A percentile compares a stretch with the other conserved stretches of the same genome.
Evolutionary conservation across 1,140 invertebrate species (phyloP).

Genomic region (Andricus grossulariae): DNA sequence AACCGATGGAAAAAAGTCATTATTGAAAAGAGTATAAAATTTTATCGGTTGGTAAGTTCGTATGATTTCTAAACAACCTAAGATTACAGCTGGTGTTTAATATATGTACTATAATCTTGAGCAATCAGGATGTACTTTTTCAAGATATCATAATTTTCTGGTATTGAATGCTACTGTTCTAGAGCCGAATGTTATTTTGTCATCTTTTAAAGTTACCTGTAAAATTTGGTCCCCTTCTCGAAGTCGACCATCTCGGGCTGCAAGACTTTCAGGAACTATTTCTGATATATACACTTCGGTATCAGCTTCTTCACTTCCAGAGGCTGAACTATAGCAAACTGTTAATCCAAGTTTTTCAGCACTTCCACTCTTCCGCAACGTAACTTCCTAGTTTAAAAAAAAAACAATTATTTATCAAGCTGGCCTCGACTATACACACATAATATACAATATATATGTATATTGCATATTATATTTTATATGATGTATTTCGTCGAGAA

Average conservation of each 20-base stretch:
- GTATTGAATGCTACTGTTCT: not conserved
- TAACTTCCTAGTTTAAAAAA: constrained; percentile 79
- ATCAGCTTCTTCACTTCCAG: constrained; percentile 71
- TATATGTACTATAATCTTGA: too few relatives aligned
- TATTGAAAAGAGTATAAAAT: too few relatives aligned
- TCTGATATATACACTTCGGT: constrained; percentile 84
- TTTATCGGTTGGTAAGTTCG: too few relatives aligned
- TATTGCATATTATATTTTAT: too few relatives aligned
- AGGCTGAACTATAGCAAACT: constrained; percentile 81
- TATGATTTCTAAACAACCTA: too few relatives aligned
- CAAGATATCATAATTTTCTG: not conserved
- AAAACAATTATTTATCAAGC: constrained; percentile 13
- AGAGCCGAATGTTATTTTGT: too few relatives aligned
- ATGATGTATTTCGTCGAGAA: too few relatives aligned
- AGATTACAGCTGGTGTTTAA: too few relatives aligned
- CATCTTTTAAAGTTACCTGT: constrained; percentile 68
- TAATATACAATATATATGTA: constrained; percentile 34
- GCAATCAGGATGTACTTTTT: too few relatives aligned
- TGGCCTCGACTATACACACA: not conserved
- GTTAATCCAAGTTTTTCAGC: constrained; percentile 82
- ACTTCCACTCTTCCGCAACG: constrained; percentile 77
- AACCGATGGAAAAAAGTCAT: too few relatives aligned
- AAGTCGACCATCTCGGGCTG: constrained; percentile 82
- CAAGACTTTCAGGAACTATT: constrained; percentile 83
- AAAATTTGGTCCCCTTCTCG: constrained; percentile 86